Percentiles rank a stretch among this genome's conserved stretches.
These are phyloP conservation scores for Zaprionus inermis DNA, from an alignment of 1,140 invertebrate genomes.

Conservation along the genomic window DNA sequence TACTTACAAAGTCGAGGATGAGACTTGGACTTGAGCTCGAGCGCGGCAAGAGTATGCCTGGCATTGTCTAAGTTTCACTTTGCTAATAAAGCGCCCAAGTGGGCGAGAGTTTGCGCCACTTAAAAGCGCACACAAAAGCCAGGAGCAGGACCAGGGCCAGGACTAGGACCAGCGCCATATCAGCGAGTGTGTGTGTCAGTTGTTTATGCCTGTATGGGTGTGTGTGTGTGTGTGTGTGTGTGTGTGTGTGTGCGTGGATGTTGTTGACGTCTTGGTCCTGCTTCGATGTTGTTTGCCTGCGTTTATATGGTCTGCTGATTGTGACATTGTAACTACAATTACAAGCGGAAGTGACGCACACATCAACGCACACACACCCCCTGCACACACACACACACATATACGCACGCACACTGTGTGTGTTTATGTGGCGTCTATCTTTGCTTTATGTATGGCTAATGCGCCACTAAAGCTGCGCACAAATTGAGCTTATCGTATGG, in stretches of 20 bases:
- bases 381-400: conserved; percentile 12
- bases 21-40: conserved; percentile 8
- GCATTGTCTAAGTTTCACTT: conserved; percentile 67
- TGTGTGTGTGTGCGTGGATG: conserved; percentile 27
- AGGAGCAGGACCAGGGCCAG: background rate
- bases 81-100: conserved; percentile 67
- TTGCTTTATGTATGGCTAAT: conserved; percentile 79
- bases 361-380: conserved; percentile 63
- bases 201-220: conserved; percentile 32
- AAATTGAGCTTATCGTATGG: conserved; percentile 82
- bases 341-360: conserved; percentile 80
- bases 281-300: conserved; percentile 47
- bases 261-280: conserved; percentile 27
- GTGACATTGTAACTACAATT: conserved; percentile 83
- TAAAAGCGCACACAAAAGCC: conserved; percentile 73
- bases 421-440: conserved; percentile 67
- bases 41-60: background rate
- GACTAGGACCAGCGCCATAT: background rate
- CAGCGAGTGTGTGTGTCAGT: conserved; percentile 34
- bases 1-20: conserved; percentile 62
- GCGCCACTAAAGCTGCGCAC: conserved; percentile 79
- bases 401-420: background rate
- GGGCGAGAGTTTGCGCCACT: conserved; percentile 68
- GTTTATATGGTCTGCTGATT: conserved; percentile 82
- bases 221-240: too few relatives aligned